These are phyloP conservation scores for Pelecanus crispus DNA, from an alignment of 2,113 vertebrate species.

Conservation along the genomic window DNA sequence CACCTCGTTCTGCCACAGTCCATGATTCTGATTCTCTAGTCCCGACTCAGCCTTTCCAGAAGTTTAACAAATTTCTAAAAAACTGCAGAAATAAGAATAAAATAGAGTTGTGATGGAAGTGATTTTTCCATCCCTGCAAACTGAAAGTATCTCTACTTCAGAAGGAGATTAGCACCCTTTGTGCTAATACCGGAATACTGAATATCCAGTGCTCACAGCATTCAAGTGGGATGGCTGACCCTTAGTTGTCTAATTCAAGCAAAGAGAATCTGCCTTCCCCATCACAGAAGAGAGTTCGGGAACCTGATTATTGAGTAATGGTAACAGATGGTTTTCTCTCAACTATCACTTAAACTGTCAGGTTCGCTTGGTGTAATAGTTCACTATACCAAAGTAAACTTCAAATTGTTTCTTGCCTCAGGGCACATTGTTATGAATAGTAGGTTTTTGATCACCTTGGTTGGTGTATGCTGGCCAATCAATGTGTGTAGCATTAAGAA, in stretches of 20 bases:
- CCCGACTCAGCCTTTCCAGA: neutral
- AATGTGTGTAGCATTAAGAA: neutral
- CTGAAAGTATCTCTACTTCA: neutral
- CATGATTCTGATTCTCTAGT: neutral
- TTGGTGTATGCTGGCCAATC: neutral
- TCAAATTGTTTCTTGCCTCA: neutral
- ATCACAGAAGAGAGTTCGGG: neutral
- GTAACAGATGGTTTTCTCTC: neutral
- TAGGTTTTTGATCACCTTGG: neutral
- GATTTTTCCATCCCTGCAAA: neutral
- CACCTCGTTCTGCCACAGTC: neutral
- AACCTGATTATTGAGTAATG: neutral
- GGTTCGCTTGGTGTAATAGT: neutral
- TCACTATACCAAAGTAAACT: neutral
- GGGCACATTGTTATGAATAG: neutral
- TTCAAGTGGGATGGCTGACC: neutral
- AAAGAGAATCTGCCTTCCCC: neutral
- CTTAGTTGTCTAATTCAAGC: neutral
- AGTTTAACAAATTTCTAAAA: neutral
- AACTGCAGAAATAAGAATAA: neutral
- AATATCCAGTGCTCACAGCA: neutral
- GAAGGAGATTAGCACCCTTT: neutral
- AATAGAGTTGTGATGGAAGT: neutral
- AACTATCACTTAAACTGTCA: neutral
- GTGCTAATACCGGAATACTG: neutral